Evolutionary conservation across 2,888 invertebrate species (phyloP).

Genomic region (Caenorhabditis auriculariae): DNA sequence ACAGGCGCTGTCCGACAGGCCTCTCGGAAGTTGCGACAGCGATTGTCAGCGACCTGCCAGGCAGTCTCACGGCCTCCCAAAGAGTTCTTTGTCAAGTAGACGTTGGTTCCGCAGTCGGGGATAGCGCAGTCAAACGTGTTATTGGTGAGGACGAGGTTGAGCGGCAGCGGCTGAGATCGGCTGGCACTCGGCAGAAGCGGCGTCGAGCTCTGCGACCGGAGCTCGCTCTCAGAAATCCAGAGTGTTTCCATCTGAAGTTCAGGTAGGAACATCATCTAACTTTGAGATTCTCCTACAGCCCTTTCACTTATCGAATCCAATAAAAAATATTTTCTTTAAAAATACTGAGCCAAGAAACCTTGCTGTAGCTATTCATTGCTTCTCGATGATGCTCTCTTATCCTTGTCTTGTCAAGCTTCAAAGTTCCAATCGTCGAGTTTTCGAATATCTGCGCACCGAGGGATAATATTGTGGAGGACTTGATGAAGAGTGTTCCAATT

Average conservation of each 20-base stretch:
- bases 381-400: too few relatives aligned
- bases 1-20: slow-evolving; percentile 10
- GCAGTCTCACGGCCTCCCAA: too few relatives aligned
- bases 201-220: slow-evolving; percentile 3
- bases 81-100: too few relatives aligned
- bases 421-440: slow-evolving; percentile 11
- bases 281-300: slow-evolving; percentile 3
- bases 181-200: not conserved
- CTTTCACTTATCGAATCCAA: slow-evolving; percentile 8
- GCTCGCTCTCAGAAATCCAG: slow-evolving; percentile 16
- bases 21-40: slow-evolving; percentile 17
- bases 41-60: slow-evolving; percentile 21
- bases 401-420: too few relatives aligned
- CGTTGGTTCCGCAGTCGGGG: slow-evolving; percentile 17
- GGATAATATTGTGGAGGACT: slow-evolving; percentile 7
- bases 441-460: slow-evolving; percentile 12
- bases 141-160: slow-evolving; percentile 16
- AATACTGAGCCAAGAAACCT: not conserved
- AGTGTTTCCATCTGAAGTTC: slow-evolving; percentile 15
- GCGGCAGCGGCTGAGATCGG: slow-evolving; percentile 5
- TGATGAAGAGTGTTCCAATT: not conserved
- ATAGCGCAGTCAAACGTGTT: slow-evolving; percentile 27
- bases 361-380: slow-evolving; percentile 7
- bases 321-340: not conserved
- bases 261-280: too few relatives aligned